Conservation (phyloP, 2,888 invertebrate genomes). For the Spatulosminthurus flaviceps region DNA sequence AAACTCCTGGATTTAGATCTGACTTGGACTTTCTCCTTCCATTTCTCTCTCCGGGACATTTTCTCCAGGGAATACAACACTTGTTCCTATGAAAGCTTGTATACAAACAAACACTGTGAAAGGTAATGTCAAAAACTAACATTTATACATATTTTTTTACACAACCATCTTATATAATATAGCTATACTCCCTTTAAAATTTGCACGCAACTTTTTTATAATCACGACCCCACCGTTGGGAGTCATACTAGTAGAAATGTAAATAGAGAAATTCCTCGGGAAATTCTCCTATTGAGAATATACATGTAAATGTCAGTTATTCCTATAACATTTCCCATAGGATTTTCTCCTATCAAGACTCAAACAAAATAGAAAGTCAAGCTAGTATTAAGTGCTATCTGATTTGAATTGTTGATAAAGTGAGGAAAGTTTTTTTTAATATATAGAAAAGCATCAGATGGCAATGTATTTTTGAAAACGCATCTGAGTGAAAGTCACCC, state of each 20-base stretch:
- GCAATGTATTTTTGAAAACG: conserved; percentile 11
- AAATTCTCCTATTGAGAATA: too few relatives aligned
- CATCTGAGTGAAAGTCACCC: not conserved
- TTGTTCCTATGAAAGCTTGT: not conserved
- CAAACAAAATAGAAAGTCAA: not conserved
- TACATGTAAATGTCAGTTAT: too few relatives aligned
- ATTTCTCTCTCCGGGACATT: not conserved
- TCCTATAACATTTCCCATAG: not conserved
- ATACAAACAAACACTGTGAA: not conserved
- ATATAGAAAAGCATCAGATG: not conserved
- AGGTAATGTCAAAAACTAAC: not conserved
- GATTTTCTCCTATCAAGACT: not conserved
- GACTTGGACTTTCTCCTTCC: not conserved
- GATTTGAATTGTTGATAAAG: conserved; percentile 5
- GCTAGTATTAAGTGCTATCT: conserved; percentile 1
- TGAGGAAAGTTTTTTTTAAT: not conserved
- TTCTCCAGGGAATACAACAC: not conserved
- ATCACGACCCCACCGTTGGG: too few relatives aligned
- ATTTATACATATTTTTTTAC: not conserved
- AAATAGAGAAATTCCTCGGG: too few relatives aligned
- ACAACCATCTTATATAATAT: too few relatives aligned
- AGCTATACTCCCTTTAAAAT: not conserved
- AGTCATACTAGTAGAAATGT: too few relatives aligned
- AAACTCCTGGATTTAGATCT: conserved; percentile 8
- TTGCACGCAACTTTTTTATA: not conserved